Evolutionary conservation across 2,888 invertebrate genomes (phyloP).

Genomic region (Julus scanicus): DNA sequence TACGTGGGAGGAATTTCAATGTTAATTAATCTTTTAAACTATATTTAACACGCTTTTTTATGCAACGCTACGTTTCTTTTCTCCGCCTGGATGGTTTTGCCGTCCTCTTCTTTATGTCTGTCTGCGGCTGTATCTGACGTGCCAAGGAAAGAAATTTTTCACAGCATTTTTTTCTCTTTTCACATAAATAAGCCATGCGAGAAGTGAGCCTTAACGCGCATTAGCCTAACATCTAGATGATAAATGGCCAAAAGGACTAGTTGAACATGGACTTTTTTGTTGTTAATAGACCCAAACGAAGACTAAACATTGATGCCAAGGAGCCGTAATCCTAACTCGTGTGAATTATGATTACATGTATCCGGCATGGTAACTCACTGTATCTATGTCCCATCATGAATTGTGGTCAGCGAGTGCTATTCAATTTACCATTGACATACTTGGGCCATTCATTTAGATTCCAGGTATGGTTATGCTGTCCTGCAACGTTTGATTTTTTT

Average conservation of each 20-base stretch:
- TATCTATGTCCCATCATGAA: not conserved
- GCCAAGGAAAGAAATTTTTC: constrained; percentile 9
- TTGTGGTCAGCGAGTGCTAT: not conserved
- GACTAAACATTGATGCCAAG: constrained; percentile 18
- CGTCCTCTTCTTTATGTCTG: constrained; percentile 34
- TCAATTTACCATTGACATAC: no score
- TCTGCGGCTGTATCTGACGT: not conserved
- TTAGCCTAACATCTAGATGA: constrained; percentile 9
- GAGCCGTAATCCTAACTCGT: not conserved
- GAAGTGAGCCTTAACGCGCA: constrained; percentile 18
- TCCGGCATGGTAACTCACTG: not conserved
- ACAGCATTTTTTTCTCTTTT: not conserved
- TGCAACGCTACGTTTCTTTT: not conserved
- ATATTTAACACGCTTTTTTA: constrained; percentile 43
- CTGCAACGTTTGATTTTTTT: no score
- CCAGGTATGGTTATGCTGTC: not conserved
- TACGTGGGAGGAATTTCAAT: constrained; percentile 43
- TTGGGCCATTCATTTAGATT: not conserved
- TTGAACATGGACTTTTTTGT: constrained; percentile 34
- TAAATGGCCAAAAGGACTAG: constrained; percentile 24
- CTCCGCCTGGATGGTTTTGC: not conserved
- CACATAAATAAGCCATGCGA: constrained; percentile 43
- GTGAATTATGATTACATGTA: not conserved
- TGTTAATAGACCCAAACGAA: not conserved
- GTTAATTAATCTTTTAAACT: constrained; percentile 43